Evolutionary conservation across 2,113 vertebrate genomes (phyloP), one percentile per base, ranked within the genome.

Genomic region (Pyrgilauda ruficollis): DNA sequence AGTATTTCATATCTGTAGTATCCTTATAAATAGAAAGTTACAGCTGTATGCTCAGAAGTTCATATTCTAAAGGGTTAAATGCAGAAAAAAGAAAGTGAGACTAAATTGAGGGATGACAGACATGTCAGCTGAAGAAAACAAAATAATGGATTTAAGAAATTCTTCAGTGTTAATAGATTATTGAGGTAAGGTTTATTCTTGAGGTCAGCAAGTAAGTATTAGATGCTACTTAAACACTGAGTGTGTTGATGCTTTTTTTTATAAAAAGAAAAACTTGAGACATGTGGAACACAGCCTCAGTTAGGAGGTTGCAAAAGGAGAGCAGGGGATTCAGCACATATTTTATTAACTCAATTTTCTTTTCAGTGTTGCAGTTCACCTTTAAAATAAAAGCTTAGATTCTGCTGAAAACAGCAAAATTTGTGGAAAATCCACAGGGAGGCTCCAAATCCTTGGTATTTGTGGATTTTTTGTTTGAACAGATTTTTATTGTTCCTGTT

Each of bases 401-500:
- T 92, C 81, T 97, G 90, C 87, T 96, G 95, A 85, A 93, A 96
- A 77, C 89, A 93, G 96, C 92, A 95, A 89, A 96, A 96, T 89
- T 79, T 84, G 88, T 87, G 79, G 79, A 83, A 97, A 97, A 94
- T 92, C 95, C 91, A 77, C 69, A 79, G 86, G 91, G 84, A 79
- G 35, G 46, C 59, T 96, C 84, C 84, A 94, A 97, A 97, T 95
- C 89, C 90, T 92, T 82, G 53, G 74, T 89, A 97, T 95, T 94
- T 96, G 93, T 82, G 87, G 82, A 86, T 93, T 96, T 97, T 96
- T 81, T 96, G 69, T 96, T 95, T 93, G 84, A 94, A 96, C 47
- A 94, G 93, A 89, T 94, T 96, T 94, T 96, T 96, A 93, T 94
- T 94, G 95, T 94, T 97, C 72, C 80, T 97, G 84, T 92, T 96